These are phyloP conservation scores for Xenopus laevis DNA, from an alignment of 2,113 vertebrate species.

Conservation along the genomic window DNA sequence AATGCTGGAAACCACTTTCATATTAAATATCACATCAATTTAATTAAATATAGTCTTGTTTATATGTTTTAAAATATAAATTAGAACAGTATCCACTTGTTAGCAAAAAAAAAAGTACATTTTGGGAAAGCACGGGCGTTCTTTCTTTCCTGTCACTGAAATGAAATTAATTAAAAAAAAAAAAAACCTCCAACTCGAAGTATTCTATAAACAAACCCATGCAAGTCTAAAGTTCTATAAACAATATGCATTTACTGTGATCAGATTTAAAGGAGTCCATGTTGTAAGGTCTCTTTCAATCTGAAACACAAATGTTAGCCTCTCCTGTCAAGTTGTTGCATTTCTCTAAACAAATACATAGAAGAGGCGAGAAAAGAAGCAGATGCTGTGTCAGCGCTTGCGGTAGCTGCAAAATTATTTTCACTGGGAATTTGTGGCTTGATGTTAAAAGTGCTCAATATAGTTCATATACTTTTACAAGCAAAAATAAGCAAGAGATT, in stretches of 20 bases:
- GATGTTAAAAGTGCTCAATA: conserved; percentile 7
- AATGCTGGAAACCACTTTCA: neutral
- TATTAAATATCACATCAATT: neutral
- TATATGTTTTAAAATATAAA: neutral
- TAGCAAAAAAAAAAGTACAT: neutral
- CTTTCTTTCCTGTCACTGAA: neutral
- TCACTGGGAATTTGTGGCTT: neutral
- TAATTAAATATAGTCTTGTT: neutral
- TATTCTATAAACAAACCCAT: neutral
- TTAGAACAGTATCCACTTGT: conserved; percentile 1
- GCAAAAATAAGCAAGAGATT: conserved; percentile 29
- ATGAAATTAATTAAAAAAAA: neutral
- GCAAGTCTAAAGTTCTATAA: neutral
- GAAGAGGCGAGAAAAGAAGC: neutral
- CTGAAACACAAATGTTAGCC: neutral
- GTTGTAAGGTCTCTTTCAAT: neutral
- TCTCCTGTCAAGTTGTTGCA: neutral
- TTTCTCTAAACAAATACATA: neutral
- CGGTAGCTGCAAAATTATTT: neutral
- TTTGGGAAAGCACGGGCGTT: neutral
- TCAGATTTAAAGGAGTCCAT: neutral
- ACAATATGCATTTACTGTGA: neutral
- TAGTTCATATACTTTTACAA: conserved; percentile 4
- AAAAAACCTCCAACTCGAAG: neutral
- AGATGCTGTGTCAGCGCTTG: neutral